Evolutionary conservation across 2,888 invertebrate genomes (phyloP).

Genomic region (Lithophane socia): DNA sequence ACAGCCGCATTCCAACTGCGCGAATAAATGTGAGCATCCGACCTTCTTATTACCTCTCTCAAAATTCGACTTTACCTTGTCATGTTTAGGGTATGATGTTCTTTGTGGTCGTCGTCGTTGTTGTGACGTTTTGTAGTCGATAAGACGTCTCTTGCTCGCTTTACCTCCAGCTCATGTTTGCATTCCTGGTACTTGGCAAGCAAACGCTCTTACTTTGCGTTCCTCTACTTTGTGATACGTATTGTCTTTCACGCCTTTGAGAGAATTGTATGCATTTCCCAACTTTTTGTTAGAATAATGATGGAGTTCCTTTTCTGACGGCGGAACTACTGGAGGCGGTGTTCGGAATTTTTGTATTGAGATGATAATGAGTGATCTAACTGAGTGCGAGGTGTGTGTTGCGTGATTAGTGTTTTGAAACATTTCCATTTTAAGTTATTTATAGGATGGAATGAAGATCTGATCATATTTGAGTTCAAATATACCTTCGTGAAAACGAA

Average conservation of each 20-base stretch:
- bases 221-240: constrained; percentile 83
- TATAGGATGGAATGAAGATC: not conserved
- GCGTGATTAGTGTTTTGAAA: not conserved
- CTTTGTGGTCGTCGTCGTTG: constrained; percentile 4
- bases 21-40: constrained; percentile 83
- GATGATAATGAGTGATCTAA: constrained; percentile 16
- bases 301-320: constrained; percentile 46
- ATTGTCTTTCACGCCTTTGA: constrained; percentile 85
- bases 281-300: constrained; percentile 74
- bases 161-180: constrained; percentile 84
- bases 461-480: not conserved
- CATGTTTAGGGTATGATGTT: constrained; percentile 53
- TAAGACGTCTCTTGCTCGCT: constrained; percentile 74
- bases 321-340: constrained; percentile 10
- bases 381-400: not conserved
- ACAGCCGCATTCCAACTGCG: constrained; percentile 83
- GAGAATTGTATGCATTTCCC: constrained; percentile 80
- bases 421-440: not conserved
- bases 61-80: constrained; percentile 39
- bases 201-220: constrained; percentile 86
- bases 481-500: not conserved
- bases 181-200: constrained; percentile 85
- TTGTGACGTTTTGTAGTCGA: constrained; percentile 63
- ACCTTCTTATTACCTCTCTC: constrained; percentile 70
- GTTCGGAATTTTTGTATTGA: constrained; percentile 27